Conservation (phyloP, 2,797 vertebrate genomes). For the Scyliorhinus canicula region DNA sequence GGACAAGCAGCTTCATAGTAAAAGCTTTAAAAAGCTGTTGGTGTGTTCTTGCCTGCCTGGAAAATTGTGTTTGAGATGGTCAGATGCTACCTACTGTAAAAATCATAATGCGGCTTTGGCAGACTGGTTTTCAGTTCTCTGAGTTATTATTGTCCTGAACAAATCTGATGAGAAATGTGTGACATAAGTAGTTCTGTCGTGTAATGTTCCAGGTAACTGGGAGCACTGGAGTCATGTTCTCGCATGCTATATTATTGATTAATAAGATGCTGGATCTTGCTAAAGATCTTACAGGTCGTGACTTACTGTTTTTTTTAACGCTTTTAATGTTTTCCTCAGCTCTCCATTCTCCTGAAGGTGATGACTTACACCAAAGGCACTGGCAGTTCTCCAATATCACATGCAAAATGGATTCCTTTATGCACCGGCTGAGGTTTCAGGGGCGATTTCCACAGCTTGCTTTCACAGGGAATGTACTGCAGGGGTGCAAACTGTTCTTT, state of each 20-base stretch:
- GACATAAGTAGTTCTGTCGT: neutral
- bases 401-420: neutral
- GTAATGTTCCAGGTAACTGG: neutral
- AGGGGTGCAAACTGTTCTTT: neutral
- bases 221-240: neutral
- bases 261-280: neutral
- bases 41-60: neutral
- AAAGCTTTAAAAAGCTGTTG: neutral
- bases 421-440: neutral
- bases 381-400: neutral
- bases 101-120: neutral
- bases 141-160: neutral
- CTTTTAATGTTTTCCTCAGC: neutral
- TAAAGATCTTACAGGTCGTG: neutral
- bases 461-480: neutral
- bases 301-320: neutral
- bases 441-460: neutral
- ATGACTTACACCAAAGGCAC: neutral
- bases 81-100: neutral
- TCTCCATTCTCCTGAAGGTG: neutral
- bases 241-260: neutral
- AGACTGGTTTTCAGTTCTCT: neutral
- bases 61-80: no score
- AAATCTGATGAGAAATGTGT: neutral
- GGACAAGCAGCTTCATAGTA: neutral